Conservation (phyloP, 2,113 vertebrate genomes). For the Notechis scutatus region DNA sequence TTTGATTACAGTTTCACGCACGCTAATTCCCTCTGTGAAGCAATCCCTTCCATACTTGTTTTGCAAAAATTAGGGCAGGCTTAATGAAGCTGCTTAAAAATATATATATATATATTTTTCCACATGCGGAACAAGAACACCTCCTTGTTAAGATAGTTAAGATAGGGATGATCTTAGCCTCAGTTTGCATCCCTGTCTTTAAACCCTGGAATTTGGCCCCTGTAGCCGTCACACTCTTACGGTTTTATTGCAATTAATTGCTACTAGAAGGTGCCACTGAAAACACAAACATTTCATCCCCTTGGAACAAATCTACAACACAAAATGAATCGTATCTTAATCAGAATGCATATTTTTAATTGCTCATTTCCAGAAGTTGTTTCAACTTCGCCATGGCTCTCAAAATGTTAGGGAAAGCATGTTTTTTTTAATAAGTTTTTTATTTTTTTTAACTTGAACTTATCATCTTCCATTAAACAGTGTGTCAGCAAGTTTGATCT, state of each 20-base stretch:
- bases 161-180: background rate
- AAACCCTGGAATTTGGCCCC: conserved; percentile 19
- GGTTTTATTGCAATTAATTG: background rate
- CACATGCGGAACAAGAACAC: rapidly evolving
- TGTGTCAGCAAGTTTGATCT: too few relatives aligned
- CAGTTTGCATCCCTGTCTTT: background rate
- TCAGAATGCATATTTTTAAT: conserved; percentile 12
- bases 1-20: background rate
- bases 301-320: conserved; percentile 3
- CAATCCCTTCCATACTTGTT: background rate
- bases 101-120: background rate
- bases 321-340: background rate
- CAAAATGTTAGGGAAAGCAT: background rate
- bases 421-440: too few relatives aligned
- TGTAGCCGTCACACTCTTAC: background rate
- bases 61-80: background rate
- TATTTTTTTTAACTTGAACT: too few relatives aligned
- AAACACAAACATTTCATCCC: background rate
- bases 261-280: background rate
- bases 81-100: background rate
- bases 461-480: too few relatives aligned
- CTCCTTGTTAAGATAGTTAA: background rate
- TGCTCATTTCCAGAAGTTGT: background rate
- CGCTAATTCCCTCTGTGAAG: background rate
- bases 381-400: background rate